Evolutionary conservation across 2,888 invertebrate genomes (phyloP), one percentile per base, ranked within the genome.

Genomic region (Bedellia somnulentella): DNA sequence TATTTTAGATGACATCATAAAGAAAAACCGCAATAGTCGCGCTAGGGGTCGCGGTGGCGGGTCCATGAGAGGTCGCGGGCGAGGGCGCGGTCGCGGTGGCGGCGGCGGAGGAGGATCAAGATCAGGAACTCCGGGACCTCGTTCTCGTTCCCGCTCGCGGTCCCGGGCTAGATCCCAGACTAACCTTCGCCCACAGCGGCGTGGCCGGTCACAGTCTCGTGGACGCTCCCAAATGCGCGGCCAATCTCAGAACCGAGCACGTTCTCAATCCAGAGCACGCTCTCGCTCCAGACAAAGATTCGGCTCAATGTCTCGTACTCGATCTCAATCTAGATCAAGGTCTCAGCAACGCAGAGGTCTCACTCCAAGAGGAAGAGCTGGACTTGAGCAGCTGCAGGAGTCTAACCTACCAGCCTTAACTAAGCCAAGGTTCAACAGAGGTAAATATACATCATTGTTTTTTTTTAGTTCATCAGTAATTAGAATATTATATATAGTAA

Each of bases 281-380:
- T 42, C 49, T 12, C 41, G 40, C 14, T 47, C 45, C 6, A 46
- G 42, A 24, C 49, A 46, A 30, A 42, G 41, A 27, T 51, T 48
- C 15, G 51, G 51, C 14, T 59, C 61, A 0, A 49, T 48, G 33
- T 63, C 59, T 2, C 52, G 62, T 15, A 48, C 49, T 0, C 50
- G 64, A 30, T 67, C 67, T 4, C 43, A 46, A 4, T 66, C 70
- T 3, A 48, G 62, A 33, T 59, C 67, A n/a, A 57, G 71, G 8
- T 57, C n/a, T n/a, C n/a, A 54, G 36, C n/a, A 4, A 3, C 39
- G 57, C 2, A 49, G 66, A 38, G 54, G 62, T 2, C 34, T 70
- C 16, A 71, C 73, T 4, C 71, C 71, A 2, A 68, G 60, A 45
- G 66, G 63, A 6, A 51, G 71, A 44, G 70, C 66, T 26, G 71